Evolutionary conservation across 2,113 vertebrate genomes (phyloP), one percentile per base, ranked within the genome.

Genomic region (Mirounga angustirostris): DNA sequence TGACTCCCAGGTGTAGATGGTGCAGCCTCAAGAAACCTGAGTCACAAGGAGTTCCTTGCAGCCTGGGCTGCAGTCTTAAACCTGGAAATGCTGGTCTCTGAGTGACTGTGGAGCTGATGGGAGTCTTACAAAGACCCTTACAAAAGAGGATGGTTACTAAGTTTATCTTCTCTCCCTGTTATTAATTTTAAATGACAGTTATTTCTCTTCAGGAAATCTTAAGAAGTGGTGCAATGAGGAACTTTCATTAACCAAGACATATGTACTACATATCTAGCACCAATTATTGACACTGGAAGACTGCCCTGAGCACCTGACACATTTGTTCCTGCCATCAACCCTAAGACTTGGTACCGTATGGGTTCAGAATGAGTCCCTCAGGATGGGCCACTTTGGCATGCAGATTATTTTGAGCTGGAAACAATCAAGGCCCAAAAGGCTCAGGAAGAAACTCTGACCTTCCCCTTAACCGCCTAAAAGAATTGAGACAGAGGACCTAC

Each of bases 251-350:
- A 52, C 4, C 40, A 21, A 16, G 1, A 73, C 4, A 58, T 14
- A 54, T 30, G 28, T 1, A 52, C 28, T 28, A 0, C 11, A 9
- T 24, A 56, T 33, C 21, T 7, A 2, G 4, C 24, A 24, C 13
- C 16, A 26, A 15, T 40, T 21, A 15, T 4, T 3, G 52, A 28
- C 63, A 1, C 7, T 13, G 5, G 26, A 43, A 52, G 2, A 30
- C 3, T 58, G 4, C 7, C 1, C 22, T 13, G 15, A 76, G 63
- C 10, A 10, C 13, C 19, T 7, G 21, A 30, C 26, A 30, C 0
- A 12, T 69, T n/a, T 36, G 36, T 19, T 56, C 21, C 40, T 46
- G 54, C 28, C 43, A 21, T 36, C 58, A 5, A 7, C 2, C 4
- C 65, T 4, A 22, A 10, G 14, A 36, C 11, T 52, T 1, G 13